These are phyloP conservation scores for Heptranchias perlo DNA, from an alignment of 2,113 vertebrate genomes.

Conservation along the genomic window DNA sequence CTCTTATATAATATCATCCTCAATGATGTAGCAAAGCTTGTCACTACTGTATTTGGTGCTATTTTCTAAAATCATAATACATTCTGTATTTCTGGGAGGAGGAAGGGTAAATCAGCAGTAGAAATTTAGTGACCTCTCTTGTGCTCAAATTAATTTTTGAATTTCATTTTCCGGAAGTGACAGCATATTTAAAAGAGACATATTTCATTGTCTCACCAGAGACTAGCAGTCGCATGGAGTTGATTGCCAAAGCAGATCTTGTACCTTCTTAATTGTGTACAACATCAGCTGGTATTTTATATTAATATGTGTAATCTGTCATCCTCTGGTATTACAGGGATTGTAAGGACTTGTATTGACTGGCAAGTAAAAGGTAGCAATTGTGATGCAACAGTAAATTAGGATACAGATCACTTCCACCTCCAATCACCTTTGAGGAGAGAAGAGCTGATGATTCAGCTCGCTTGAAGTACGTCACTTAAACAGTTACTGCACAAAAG, in stretches of 20 bases:
- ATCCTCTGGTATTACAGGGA: neutral
- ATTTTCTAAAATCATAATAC: neutral
- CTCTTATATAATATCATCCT: neutral
- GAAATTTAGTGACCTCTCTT: neutral
- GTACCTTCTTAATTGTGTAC: neutral
- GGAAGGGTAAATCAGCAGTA: neutral
- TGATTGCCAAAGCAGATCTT: conserved; percentile 4
- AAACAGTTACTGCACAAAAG: neutral
- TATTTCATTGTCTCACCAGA: neutral
- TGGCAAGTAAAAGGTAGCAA: neutral
- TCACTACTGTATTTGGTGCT: neutral
- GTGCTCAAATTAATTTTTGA: neutral
- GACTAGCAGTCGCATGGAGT: neutral
- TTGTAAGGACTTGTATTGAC: neutral
- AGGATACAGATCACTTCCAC: neutral
- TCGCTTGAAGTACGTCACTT: neutral
- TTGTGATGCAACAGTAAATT: neutral
- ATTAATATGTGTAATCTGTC: neutral
- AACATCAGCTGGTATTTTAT: neutral
- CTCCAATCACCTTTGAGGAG: neutral
- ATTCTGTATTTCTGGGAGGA: neutral
- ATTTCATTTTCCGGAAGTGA: neutral
- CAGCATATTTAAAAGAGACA: neutral
- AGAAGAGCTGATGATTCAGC: neutral
- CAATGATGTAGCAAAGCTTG: neutral